phyloP scores from a whole-genome alignment of 2,113 vertebrate species.

The Podiceps cristatus region DNA sequence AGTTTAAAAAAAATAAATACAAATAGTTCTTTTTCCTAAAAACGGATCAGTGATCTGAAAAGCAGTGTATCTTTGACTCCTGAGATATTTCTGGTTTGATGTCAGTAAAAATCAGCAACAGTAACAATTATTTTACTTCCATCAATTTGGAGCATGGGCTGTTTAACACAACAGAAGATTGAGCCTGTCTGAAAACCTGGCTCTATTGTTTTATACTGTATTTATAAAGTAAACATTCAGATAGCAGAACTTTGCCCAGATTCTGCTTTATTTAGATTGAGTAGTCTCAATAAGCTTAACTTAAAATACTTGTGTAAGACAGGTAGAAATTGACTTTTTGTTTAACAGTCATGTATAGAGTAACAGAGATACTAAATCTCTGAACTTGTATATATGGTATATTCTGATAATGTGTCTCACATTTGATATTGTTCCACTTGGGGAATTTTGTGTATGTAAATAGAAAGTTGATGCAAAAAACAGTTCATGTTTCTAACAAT shows the following conservation, averaged over 20 bases:
- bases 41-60: not conserved
- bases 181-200: not conserved
- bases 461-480: slow-evolving; percentile 58
- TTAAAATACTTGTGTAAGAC: slow-evolving; percentile 7
- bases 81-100: not conserved
- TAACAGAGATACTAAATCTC: slow-evolving; percentile 37
- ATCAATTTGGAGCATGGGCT: not conserved
- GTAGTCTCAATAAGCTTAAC: not conserved
- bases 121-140: not conserved
- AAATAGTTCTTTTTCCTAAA: not conserved
- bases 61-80: not conserved
- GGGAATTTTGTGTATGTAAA: slow-evolving; percentile 80
- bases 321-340: not conserved
- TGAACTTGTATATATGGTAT: slow-evolving; percentile 61
- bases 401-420: slow-evolving; percentile 76
- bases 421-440: slow-evolving; percentile 78
- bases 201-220: not conserved
- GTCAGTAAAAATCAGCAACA: not conserved
- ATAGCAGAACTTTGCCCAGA: not conserved
- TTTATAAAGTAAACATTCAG: not conserved
- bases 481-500: slow-evolving; percentile 13
- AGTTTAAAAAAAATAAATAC: not conserved
- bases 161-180: not conserved
- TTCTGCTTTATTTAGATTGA: not conserved
- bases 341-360: slow-evolving; percentile 27